A percentile compares a stretch with the other conserved stretches of the same genome.
Evolutionary conservation across 2,797 vertebrate species (phyloP).

Genomic region (Neosilurus hyrtlii): DNA sequence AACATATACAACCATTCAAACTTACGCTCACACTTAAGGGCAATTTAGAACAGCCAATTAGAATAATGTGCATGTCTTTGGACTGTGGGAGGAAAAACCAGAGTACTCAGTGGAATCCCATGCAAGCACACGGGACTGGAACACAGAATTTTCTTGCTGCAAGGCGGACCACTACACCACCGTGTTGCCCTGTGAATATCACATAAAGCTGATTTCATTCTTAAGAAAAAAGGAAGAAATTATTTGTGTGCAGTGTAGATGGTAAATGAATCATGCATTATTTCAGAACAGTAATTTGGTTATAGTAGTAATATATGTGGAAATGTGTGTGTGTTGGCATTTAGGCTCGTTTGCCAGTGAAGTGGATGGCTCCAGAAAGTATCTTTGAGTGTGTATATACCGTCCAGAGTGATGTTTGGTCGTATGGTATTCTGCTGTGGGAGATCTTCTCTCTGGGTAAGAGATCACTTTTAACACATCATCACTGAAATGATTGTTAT

Average conservation of each 20-base stretch:
- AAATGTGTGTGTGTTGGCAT: conserved; percentile 24
- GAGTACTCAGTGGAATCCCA: too few species aligned
- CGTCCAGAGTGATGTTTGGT: conserved; percentile 97
- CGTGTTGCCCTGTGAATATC: too few species aligned
- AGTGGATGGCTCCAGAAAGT: conserved; percentile 99
- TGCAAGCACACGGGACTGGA: too few species aligned
- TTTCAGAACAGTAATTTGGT: background rate
- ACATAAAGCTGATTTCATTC: background rate
- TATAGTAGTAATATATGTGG: background rate
- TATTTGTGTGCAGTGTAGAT: background rate
- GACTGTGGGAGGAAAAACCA: too few species aligned
- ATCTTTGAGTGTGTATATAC: conserved; percentile 98
- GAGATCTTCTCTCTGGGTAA: conserved; percentile 98
- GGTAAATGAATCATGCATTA: background rate
- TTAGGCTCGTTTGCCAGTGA: conserved; percentile 94
- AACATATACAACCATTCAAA: too few species aligned
- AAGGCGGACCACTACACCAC: too few species aligned
- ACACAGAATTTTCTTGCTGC: too few species aligned
- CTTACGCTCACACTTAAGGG: too few species aligned
- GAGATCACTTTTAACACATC: conserved; percentile 28
- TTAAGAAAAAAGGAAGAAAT: background rate
- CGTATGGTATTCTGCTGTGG: conserved; percentile 97
- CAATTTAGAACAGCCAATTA: too few species aligned
- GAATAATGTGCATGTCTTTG: too few species aligned
- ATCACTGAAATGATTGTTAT: background rate